Evolutionary conservation across 1,140 invertebrate genomes (phyloP), one percentile per base, ranked within the genome.

Genomic region (Meloidogyne exigua): DNA sequence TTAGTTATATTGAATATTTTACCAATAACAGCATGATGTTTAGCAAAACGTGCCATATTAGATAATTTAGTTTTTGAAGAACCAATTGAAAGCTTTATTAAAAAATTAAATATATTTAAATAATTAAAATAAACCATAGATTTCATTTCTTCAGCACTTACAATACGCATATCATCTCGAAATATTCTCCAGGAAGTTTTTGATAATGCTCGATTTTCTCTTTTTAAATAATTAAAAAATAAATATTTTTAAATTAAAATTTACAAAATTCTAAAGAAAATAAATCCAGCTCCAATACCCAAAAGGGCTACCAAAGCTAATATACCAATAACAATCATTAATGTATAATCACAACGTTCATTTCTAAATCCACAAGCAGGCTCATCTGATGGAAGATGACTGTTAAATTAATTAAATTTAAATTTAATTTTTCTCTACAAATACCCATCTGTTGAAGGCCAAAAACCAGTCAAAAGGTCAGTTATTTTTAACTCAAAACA

Each of bases 1-100:
- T 42, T 42, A 42, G 1, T 5, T 42, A 12, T 5, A 42, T n/a
- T n/a, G n/a, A 44, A 15, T 44, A 15, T 44, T 42, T 57, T 21
- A 57, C 85, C 85, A 26, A 86, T 69, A n/a, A 86, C 78, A 15
- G 85, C 85, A 76, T 86, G 85, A 69, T 87, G 85, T 69, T 86
- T 86, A 7, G 82, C 84, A 75, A 87, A 87, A 18, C 72, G 68
- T n/a, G 75, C 77, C 80, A 87, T 83, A 66, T 87, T 86, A 11
- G 76, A 79, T 74, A 86, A 69, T 75, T 87, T 87, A n/a, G 85
- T 86, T 66, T 80, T 80, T 18, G 85, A 79, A 42, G 79, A 82
- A 21, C 85, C 85, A 63, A 86, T 85, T n/a, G 85, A 86, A 9
- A 86, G 74, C 82, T 83, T 10, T n/a, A 84, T 68, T 15, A n/a